Evolutionary conservation across 2,113 vertebrate genomes (phyloP).

Genomic region (Macquaria ambigua): DNA sequence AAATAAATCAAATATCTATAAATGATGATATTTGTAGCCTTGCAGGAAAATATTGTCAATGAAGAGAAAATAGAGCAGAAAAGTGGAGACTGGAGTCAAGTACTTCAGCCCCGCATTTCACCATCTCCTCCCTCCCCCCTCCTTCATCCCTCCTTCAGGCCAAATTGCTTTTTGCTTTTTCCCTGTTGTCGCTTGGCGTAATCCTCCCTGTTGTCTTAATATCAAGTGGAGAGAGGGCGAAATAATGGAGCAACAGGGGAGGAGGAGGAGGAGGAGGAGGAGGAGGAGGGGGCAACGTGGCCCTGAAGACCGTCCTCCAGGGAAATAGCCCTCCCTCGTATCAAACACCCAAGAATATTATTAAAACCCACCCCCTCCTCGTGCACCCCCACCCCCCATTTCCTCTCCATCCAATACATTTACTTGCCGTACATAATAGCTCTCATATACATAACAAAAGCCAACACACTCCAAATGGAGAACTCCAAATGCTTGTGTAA

Average conservation of each 20-base stretch:
- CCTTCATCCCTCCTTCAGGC: slow-evolving; percentile 22
- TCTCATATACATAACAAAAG: slow-evolving; percentile 68
- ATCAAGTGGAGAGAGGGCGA: slow-evolving; percentile 63
- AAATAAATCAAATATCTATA: slow-evolving; percentile 36
- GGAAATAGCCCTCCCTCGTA: slow-evolving; percentile 53
- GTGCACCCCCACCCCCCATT: too few relatives aligned
- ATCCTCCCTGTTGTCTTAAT: slow-evolving; percentile 74
- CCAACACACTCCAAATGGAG: slow-evolving; percentile 24
- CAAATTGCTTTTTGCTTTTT: slow-evolving; percentile 66
- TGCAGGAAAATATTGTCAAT: slow-evolving; percentile 5
- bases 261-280: slow-evolving; percentile 28
- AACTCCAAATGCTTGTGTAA: slow-evolving; percentile 43
- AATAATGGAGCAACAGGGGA: slow-evolving; percentile 58
- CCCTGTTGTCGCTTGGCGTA: slow-evolving; percentile 38
- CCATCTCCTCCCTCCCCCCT: background rate
- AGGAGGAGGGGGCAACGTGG: slow-evolving; percentile 22
- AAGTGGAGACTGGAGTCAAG: slow-evolving; percentile 17
- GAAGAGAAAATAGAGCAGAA: slow-evolving; percentile 9
- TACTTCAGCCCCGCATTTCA: background rate
- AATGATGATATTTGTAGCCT: slow-evolving; percentile 12
- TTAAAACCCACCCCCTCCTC: slow-evolving; percentile 30
- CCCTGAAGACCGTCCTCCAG: slow-evolving; percentile 54
- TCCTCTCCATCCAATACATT: slow-evolving; percentile 39
- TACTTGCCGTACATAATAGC: slow-evolving; percentile 53
- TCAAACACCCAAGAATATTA: slow-evolving; percentile 60